Percentiles rank a stretch among this genome's conserved stretches.
phyloP scores from a whole-genome alignment of 2,888 invertebrate species.

The Diarsia mendica region DNA sequence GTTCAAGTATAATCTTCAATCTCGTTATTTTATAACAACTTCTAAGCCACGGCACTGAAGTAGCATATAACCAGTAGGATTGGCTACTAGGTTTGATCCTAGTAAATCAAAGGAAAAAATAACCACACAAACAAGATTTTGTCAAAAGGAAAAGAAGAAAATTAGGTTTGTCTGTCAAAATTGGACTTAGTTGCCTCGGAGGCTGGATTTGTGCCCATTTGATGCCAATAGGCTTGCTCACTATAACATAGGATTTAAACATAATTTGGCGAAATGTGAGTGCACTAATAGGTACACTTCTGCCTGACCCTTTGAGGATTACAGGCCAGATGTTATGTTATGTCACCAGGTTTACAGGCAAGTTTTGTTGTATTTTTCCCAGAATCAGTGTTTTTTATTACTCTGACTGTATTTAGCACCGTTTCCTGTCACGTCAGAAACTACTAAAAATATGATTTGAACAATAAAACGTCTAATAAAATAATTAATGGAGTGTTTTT shows the following conservation, averaged over 20 bases:
- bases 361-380: neutral
- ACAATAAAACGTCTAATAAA: slow-evolving; percentile 27
- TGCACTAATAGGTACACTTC: too few relatives aligned
- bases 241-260: too few relatives aligned
- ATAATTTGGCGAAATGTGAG: too few relatives aligned
- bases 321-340: too few relatives aligned
- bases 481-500: slow-evolving; percentile 35
- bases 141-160: too few relatives aligned
- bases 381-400: slow-evolving; percentile 24
- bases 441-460: slow-evolving; percentile 24
- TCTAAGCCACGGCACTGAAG: neutral
- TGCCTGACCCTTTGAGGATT: too few relatives aligned
- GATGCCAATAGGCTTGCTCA: too few relatives aligned
- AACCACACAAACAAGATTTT: too few relatives aligned
- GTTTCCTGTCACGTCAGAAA: slow-evolving; percentile 25
- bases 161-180: too few relatives aligned
- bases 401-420: neutral
- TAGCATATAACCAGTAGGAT: neutral
- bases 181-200: too few relatives aligned
- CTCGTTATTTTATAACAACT: slow-evolving; percentile 22
- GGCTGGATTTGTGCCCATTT: too few relatives aligned
- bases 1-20: slow-evolving; percentile 2
- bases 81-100: neutral
- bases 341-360: neutral
- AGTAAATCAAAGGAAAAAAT: neutral